Conservation (phyloP, 2,113 vertebrate species). For the Monopterus albus region DNA sequence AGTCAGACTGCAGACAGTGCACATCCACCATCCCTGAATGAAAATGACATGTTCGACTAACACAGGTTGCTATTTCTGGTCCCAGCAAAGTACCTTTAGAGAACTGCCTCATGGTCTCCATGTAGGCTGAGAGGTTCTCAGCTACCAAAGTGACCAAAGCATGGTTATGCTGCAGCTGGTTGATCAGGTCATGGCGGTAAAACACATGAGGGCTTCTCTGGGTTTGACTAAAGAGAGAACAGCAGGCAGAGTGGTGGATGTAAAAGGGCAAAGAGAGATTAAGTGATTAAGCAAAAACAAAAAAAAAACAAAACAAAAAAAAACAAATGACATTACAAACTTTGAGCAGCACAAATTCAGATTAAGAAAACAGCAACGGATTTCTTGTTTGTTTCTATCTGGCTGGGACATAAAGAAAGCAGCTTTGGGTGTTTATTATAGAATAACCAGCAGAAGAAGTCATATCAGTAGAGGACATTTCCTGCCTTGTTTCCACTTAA, state of each 20-base stretch:
- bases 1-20: conserved; percentile 13
- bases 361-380: conserved; percentile 47
- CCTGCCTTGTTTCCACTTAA: conserved; percentile 58
- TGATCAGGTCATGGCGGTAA: conserved; percentile 99
- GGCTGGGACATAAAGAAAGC: conserved; percentile 50
- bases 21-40: neutral
- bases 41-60: neutral
- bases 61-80: neutral
- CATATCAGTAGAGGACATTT: conserved; percentile 66
- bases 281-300: neutral
- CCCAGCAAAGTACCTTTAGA: conserved; percentile 88
- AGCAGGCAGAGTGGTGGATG: conserved; percentile 28
- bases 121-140: conserved; percentile 98
- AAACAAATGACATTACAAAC: conserved; percentile 3
- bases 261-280: conserved; percentile 6
- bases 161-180: conserved; percentile 99
- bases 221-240: conserved; percentile 88
- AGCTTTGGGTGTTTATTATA: conserved; percentile 48
- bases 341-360: conserved; percentile 12
- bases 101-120: conserved; percentile 98
- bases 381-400: conserved; percentile 50
- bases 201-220: conserved; percentile 98
- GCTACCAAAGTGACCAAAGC: conserved; percentile 97
- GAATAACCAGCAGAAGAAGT: conserved; percentile 60
- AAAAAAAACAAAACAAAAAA: conserved; percentile 4